A percentile compares a stretch with the other conserved stretches of the same genome.
Evolutionary conservation across 1,140 invertebrate genomes (phyloP).

Genomic region (Monomorium pharaonis): DNA sequence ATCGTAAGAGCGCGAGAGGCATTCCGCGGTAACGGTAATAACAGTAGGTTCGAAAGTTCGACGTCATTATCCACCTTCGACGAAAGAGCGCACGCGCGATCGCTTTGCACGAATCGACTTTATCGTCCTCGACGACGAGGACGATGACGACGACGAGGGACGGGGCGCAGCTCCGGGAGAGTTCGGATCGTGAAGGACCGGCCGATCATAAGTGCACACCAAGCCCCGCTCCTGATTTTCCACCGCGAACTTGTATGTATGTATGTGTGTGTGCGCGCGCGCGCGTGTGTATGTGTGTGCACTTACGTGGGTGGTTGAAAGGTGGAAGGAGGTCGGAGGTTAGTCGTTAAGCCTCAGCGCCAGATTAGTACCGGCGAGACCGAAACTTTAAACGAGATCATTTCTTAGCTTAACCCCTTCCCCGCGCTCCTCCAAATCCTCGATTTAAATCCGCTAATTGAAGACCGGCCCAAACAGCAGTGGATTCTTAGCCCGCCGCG

Average conservation of each 20-base stretch:
- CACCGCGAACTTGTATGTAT: neutral
- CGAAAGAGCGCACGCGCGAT: conserved; percentile 60
- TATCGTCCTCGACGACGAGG: conserved; percentile 28
- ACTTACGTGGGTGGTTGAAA: conserved; percentile 24
- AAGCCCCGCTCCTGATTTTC: conserved; percentile 51
- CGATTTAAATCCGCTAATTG: conserved; percentile 71
- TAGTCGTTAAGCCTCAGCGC: conserved; percentile 60
- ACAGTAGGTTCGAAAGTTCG: conserved; percentile 67
- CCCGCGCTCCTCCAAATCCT: conserved; percentile 51
- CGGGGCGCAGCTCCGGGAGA: neutral
- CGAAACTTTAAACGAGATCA: conserved; percentile 70
- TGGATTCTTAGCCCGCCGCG: conserved; percentile 51
- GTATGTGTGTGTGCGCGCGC: neutral
- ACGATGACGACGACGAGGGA: neutral
- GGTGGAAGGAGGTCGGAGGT: conserved; percentile 40
- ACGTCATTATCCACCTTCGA: conserved; percentile 62
- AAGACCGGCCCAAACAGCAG: conserved; percentile 54
- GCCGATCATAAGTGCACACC: conserved; percentile 49
- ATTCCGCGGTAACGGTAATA: conserved; percentile 60
- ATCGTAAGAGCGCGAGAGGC: conserved; percentile 53
- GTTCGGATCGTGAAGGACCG: conserved; percentile 26
- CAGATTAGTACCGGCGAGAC: conserved; percentile 57
- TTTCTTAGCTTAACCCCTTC: conserved; percentile 64
- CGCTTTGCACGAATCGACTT: conserved; percentile 61
- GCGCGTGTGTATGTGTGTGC: neutral